Percentiles rank a stretch among this genome's conserved stretches.
These are phyloP conservation scores for Solea senegalensis DNA, from an alignment of 2,113 vertebrate species.

Conservation along the genomic window DNA sequence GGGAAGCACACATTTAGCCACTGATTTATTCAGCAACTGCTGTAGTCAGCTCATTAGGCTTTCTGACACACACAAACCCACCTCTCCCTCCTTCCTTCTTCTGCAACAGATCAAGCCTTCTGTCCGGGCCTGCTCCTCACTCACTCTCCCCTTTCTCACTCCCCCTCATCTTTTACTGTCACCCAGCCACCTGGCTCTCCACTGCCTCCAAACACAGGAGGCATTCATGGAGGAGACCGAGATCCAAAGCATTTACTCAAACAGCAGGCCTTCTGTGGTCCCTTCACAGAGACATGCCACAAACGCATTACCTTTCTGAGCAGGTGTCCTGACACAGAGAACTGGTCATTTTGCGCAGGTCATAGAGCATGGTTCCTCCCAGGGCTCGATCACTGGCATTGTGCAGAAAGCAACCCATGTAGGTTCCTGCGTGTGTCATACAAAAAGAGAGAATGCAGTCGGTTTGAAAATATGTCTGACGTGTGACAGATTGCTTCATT, in stretches of 20 bases:
- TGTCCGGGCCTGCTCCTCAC: conserved; percentile 58
- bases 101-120: conserved; percentile 66
- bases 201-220: conserved; percentile 67
- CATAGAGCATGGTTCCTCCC: conserved; percentile 93
- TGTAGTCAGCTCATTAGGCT: conserved; percentile 62
- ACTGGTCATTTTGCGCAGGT: conserved; percentile 95
- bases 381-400: conserved; percentile 86
- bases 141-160: conserved; percentile 28
- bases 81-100: conserved; percentile 46
- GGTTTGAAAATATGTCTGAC: conserved; percentile 4
- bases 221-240: conserved; percentile 70
- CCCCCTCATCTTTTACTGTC: conserved; percentile 68
- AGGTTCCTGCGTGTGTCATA: conserved; percentile 79
- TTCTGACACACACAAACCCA: conserved; percentile 49
- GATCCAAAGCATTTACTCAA: conserved; percentile 64
- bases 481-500: not conserved
- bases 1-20: conserved; percentile 43
- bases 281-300: conserved; percentile 28
- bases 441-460: not conserved
- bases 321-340: conserved; percentile 94
- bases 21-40: conserved; percentile 50
- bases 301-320: conserved; percentile 89
- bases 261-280: conserved; percentile 71
- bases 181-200: conserved; percentile 77
- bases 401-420: conserved; percentile 92